Percentiles rank a stretch among this genome's conserved stretches.
Conservation (phyloP, 2,797 vertebrate genomes). For the Apogon hyalosoma region DNA sequence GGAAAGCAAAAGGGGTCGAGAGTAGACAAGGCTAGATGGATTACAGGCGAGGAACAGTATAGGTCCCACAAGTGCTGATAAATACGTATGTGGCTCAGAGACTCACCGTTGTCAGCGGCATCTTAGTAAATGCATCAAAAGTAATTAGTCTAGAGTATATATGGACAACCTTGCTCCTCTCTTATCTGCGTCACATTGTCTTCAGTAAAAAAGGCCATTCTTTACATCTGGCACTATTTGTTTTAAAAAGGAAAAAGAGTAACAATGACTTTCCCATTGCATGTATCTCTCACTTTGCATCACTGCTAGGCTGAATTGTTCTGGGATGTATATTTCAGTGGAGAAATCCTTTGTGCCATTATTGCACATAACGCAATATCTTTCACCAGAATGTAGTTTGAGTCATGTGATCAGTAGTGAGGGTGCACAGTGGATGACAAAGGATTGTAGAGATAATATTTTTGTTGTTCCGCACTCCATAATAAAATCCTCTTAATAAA, state of each 20-base stretch:
- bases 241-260: constrained; percentile 46
- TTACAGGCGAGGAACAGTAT: constrained; percentile 78
- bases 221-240: constrained; percentile 65
- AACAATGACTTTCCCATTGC: constrained; percentile 29
- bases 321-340: constrained; percentile 42
- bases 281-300: constrained; percentile 46
- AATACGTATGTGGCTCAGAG: constrained; percentile 80
- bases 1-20: constrained; percentile 75
- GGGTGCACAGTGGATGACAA: constrained; percentile 1
- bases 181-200: constrained; percentile 78
- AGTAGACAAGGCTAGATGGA: constrained; percentile 80
- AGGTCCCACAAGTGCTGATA: constrained; percentile 82
- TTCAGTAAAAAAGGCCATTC: constrained; percentile 63
- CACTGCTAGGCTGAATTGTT: constrained; percentile 15
- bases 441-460: background rate
- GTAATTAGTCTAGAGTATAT: constrained; percentile 82
- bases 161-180: constrained; percentile 69
- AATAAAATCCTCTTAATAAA: constrained; percentile 30
- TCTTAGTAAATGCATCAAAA: constrained; percentile 79
- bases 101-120: constrained; percentile 71
- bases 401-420: background rate
- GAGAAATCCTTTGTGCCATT: constrained; percentile 25
- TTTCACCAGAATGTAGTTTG: background rate
- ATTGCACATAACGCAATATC: constrained; percentile 24
- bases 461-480: constrained; percentile 8